Evolutionary conservation across 2,888 invertebrate species (phyloP).

Genomic region (Eretmocerus hayati): DNA sequence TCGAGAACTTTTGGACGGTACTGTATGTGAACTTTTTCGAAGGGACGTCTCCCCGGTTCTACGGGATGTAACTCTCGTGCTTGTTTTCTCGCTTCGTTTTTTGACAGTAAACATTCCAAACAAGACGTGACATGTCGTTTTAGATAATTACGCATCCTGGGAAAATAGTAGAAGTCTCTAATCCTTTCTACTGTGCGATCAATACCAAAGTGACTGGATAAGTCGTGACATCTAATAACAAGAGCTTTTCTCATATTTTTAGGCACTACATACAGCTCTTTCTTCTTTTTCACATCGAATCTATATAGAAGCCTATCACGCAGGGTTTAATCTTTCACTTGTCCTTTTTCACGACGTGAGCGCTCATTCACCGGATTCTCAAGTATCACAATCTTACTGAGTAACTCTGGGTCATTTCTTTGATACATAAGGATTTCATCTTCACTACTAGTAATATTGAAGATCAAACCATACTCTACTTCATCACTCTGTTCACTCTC

Average conservation of each 20-base stretch:
- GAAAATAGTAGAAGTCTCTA: conserved; percentile 25
- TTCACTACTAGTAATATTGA: background rate
- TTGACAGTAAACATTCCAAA: conserved; percentile 22
- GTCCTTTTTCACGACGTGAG: conserved; percentile 2
- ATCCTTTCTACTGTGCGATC: conserved; percentile 14
- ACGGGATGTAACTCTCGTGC: conserved; percentile 27
- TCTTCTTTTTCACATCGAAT: background rate
- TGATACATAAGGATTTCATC: conserved; percentile 5
- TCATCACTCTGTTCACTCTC: too few relatives aligned
- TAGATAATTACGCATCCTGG: conserved; percentile 17
- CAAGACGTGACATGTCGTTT: conserved; percentile 24
- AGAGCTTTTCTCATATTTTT: conserved; percentile 20
- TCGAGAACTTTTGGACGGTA: too few relatives aligned
- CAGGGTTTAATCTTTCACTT: conserved; percentile 6
- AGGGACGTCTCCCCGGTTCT: conserved; percentile 21
- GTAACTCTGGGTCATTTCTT: background rate
- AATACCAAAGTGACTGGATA: conserved; percentile 16
- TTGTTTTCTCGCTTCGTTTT: conserved; percentile 19
- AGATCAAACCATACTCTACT: background rate
- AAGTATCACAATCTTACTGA: conserved; percentile 14
- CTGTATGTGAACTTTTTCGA: too few relatives aligned
- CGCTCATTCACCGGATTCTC: conserved; percentile 3
- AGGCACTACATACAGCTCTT: conserved; percentile 17
- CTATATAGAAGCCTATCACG: conserved; percentile 14
- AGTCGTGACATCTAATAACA: conserved; percentile 18